phyloP scores from a whole-genome alignment of 2,888 invertebrate species.

The Dimorphilus gyrociliatus region DNA sequence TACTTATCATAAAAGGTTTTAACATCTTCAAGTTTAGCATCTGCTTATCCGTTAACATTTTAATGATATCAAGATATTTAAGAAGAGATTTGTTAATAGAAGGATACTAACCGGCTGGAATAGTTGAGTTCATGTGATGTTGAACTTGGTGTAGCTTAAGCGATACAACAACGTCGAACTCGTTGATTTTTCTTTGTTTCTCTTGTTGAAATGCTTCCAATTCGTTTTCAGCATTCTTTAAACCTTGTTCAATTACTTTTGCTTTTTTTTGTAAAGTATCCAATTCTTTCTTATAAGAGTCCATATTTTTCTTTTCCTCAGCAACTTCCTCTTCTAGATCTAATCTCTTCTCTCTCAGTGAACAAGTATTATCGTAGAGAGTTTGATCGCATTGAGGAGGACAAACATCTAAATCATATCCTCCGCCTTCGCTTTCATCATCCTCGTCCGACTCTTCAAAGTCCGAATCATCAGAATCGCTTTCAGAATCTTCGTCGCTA shows the following conservation, averaged over 20 bases:
- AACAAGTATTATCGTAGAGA: conserved; percentile 33
- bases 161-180: conserved; percentile 45
- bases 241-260: conserved; percentile 27
- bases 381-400: conserved; percentile 35
- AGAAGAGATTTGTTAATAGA: too few species aligned
- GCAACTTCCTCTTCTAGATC: conserved; percentile 32
- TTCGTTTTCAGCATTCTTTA: conserved; percentile 32
- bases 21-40: too few species aligned
- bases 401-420: conserved; percentile 36
- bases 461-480: conserved; percentile 33
- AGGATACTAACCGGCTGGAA: too few species aligned
- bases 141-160: conserved; percentile 35
- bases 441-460: conserved; percentile 34
- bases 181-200: conserved; percentile 54
- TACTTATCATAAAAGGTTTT: too few species aligned
- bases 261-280: conserved; percentile 32
- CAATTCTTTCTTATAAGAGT: conserved; percentile 29
- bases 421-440: conserved; percentile 19
- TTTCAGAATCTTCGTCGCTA: conserved; percentile 28
- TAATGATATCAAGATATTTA: too few species aligned
- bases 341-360: conserved; percentile 32
- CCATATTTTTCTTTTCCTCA: conserved; percentile 34
- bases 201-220: conserved; percentile 37
- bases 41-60: too few species aligned
- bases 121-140: too few species aligned